These are phyloP conservation scores for Pammene fasciana DNA, from an alignment of 2,888 invertebrate species.

Conservation along the genomic window DNA sequence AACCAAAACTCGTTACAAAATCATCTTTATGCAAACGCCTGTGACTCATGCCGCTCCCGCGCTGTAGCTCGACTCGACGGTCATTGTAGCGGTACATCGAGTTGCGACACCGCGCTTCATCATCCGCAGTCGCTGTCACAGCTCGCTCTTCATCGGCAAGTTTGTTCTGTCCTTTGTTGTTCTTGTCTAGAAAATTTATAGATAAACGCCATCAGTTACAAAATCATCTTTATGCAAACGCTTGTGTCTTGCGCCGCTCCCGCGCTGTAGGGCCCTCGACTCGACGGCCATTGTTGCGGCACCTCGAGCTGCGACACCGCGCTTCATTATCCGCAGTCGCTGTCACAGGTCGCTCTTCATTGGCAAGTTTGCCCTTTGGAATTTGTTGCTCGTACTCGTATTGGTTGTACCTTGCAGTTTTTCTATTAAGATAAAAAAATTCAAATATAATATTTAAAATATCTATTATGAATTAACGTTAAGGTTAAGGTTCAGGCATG, in stretches of 20 bases:
- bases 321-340: conserved; percentile 14
- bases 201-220: no score
- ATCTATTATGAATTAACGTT: no score
- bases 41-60: conserved; percentile 53
- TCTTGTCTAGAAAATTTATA: neutral
- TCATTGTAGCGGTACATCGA: conserved; percentile 63
- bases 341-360: conserved; percentile 14
- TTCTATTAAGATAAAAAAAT: no score
- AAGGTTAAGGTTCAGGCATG: no score
- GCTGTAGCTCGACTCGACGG: conserved; percentile 69
- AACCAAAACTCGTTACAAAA: conserved; percentile 49
- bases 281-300: conserved; percentile 70
- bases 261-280: conserved; percentile 64
- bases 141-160: conserved; percentile 15
- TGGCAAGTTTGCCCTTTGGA: conserved; percentile 2
- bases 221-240: neutral
- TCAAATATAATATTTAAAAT: no score
- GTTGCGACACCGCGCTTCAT: conserved; percentile 51
- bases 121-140: conserved; percentile 2
- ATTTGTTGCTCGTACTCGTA: conserved; percentile 15
- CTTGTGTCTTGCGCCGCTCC: conserved; percentile 53
- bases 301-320: conserved; percentile 55
- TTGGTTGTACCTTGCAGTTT: no score
- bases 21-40: conserved; percentile 38
- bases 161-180: conserved; percentile 3